A percentile compares a stretch with the other conserved stretches of the same genome.
Evolutionary conservation across 2,113 vertebrate species (phyloP).

Genomic region (Rhea pennata): DNA sequence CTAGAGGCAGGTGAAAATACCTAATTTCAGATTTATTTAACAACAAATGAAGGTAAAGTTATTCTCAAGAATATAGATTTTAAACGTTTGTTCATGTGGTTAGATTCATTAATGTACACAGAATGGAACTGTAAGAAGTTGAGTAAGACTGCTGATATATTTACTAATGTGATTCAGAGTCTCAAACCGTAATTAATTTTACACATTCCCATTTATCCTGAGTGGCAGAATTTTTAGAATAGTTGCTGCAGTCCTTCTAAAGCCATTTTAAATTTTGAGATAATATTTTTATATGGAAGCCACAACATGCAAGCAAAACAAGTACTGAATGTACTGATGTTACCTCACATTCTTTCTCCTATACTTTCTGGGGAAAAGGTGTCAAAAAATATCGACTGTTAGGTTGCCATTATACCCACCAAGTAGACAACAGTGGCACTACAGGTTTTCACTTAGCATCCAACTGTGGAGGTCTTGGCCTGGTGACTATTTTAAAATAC

Average conservation of each 20-base stretch:
- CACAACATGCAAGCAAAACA: not conserved
- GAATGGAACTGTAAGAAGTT: not conserved
- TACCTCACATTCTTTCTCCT: not conserved
- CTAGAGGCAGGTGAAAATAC: slow-evolving; percentile 20
- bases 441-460: not conserved
- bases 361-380: not conserved
- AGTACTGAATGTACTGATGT: not conserved
- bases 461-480: accelerated
- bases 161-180: not conserved
- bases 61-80: not conserved
- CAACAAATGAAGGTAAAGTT: slow-evolving; percentile 7
- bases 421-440: not conserved
- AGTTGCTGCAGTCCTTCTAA: not conserved
- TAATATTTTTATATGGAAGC: not conserved
- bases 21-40: not conserved
- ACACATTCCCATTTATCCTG: not conserved
- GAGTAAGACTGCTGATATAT: not conserved
- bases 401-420: not conserved
- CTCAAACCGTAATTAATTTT: not conserved
- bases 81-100: not conserved
- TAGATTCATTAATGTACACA: not conserved
- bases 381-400: not conserved
- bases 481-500: not conserved
- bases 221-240: not conserved
- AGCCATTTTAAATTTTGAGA: not conserved